Conservation (phyloP, 2,797 vertebrate species). For the Monodelphis domestica region DNA sequence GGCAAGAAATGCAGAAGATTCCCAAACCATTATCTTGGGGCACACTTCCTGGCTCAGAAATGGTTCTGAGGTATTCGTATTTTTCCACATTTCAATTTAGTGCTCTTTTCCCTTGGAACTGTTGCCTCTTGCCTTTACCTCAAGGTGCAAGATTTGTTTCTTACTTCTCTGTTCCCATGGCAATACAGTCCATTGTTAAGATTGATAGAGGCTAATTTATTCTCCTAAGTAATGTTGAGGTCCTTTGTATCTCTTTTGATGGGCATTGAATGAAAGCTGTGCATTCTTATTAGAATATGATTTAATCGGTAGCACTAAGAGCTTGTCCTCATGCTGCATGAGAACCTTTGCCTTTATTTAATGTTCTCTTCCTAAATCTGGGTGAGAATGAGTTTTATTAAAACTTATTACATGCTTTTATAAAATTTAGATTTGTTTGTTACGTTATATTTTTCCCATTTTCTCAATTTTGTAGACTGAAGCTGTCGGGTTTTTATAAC, state of each 20-base stretch:
- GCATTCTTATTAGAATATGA: slow-evolving; percentile 2
- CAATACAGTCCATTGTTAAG: background rate
- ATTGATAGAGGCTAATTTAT: background rate
- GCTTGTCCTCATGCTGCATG: background rate
- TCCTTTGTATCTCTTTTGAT: background rate
- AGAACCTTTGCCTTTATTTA: background rate
- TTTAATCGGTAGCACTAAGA: background rate
- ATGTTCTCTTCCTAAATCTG: background rate
- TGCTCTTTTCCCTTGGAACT: background rate
- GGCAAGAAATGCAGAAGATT: background rate
- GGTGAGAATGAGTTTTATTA: background rate
- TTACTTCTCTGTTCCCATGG: background rate
- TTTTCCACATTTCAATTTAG: background rate
- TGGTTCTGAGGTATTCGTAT: no score
- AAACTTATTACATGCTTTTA: no score
- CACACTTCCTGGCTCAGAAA: no score
- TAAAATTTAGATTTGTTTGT: no score
- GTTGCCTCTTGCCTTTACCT: background rate
- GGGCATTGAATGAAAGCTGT: background rate
- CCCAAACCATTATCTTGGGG: background rate
- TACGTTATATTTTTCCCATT: background rate
- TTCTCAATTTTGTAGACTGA: background rate
- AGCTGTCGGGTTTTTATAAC: background rate
- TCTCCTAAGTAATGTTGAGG: background rate
- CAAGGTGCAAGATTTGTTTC: background rate